Evolutionary conservation across 1,140 invertebrate genomes (phyloP).

Genomic region (Palaemon carinicauda): DNA sequence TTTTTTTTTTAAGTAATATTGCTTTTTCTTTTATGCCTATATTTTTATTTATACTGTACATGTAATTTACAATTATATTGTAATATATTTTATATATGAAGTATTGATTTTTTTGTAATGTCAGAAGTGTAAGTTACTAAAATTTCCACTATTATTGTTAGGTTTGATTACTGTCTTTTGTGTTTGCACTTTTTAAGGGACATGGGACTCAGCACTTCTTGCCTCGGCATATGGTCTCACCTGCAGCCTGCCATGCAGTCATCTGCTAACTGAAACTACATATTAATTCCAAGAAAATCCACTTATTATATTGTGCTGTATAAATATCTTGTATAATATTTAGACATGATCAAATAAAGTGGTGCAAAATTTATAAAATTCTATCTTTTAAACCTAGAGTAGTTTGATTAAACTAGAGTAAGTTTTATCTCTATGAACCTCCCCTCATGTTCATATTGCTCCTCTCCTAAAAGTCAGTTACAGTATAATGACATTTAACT

Average conservation of each 20-base stretch:
- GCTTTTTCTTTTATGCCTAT: slow-evolving; percentile 46
- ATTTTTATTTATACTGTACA: slow-evolving; percentile 37
- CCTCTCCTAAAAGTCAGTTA: too few relatives aligned
- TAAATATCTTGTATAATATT: slow-evolving; percentile 49
- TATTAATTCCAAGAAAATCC: slow-evolving; percentile 44
- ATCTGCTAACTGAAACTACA: slow-evolving; percentile 39
- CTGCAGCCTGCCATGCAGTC: slow-evolving; percentile 31
- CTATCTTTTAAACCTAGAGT: too few relatives aligned
- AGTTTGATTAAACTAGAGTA: too few relatives aligned
- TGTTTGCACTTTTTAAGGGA: slow-evolving; percentile 19
- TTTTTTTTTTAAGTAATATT: slow-evolving; percentile 12
- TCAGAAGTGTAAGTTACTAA: slow-evolving; percentile 54
- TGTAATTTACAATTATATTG: slow-evolving; percentile 49
- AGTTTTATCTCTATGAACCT: too few relatives aligned
- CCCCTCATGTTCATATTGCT: too few relatives aligned
- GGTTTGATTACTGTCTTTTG: slow-evolving; percentile 12
- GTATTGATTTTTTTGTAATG: slow-evolving; percentile 27
- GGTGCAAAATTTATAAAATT: slow-evolving; percentile 42
- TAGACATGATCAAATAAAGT: slow-evolving; percentile 48
- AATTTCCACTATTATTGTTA: slow-evolving; percentile 50
- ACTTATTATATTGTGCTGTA: slow-evolving; percentile 52
- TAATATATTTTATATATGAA: slow-evolving; percentile 57
- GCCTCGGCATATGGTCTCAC: slow-evolving; percentile 22
- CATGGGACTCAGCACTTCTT: slow-evolving; percentile 35
- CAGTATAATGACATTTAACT: too few relatives aligned